Base-by-base conservation (phyloP, 1,140 invertebrate genomes). In the Oncopeltus fasciatus region DNA sequence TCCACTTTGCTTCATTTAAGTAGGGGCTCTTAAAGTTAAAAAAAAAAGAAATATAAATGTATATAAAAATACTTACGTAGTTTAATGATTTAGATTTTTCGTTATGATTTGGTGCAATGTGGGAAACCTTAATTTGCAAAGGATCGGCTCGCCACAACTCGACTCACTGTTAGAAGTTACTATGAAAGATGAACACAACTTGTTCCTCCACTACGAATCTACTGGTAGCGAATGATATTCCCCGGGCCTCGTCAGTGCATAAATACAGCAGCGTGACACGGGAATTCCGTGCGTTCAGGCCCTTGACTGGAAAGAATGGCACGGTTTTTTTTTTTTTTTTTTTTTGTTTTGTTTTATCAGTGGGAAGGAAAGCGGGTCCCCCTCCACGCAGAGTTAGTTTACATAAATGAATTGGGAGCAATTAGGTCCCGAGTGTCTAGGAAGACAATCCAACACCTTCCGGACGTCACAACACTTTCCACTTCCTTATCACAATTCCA, bases 241-340 rank as follows among this genome's bases (percentile, higher is more conserved):
- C 21, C 12, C 2, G 4, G 20, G 3, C 1, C 16, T 58, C 28
- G 3, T 18, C 57, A 0, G 11, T 0, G 3, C 28, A 33, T 58
- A 58, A 33, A 58, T 60, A 60, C 43, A 11, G 26, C 20, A 44
- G 14, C 58, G 27, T 44, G 58, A 60, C 43, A 11, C 33, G 27
- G 11, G 58, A 46, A 11, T 58, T n/a, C 58, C 43, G 31, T 44
- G 58, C 43, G 58, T 60, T 44, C 31, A 60, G 58, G 33, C 18
- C 18, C 33, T 27, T 60, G 58, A 44, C 43, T 46, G 21, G 12
- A 44, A 60, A 60, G 29, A 60, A 60, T 60, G 26, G 20, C 2
- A 26, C 14, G 2, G 49, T n/a, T n/a, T n/a, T n/a, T n/a, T n/a
- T n/a, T n/a, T n/a, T n/a, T 16, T 8, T 53, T 27, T 53, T 53